Conservation (phyloP, 1,140 invertebrate species). For the Aphaenogaster rudis region DNA sequence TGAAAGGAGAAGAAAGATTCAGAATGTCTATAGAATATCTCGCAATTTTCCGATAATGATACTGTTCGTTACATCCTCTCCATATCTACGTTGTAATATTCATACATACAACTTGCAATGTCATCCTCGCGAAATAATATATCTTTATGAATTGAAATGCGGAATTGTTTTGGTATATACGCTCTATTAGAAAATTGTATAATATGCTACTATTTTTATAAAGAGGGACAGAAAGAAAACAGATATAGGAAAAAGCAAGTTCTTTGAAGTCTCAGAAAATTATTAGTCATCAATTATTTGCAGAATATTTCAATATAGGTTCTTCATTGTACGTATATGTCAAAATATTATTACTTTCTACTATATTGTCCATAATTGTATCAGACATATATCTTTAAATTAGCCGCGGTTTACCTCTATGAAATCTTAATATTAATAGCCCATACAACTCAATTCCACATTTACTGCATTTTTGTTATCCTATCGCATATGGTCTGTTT, state of each 20-base stretch:
- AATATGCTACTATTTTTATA: not conserved
- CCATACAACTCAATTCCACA: not conserved
- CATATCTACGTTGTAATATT: not conserved
- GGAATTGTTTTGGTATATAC: not conserved
- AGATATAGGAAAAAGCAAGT: not conserved
- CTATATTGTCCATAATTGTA: not conserved
- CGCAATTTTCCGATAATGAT: not conserved
- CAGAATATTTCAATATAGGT: not conserved
- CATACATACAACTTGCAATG: not conserved
- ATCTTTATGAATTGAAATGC: slow-evolving; percentile 5
- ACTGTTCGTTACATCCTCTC: not conserved
- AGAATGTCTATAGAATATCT: slow-evolving; percentile 6
- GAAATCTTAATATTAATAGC: slow-evolving; percentile 8
- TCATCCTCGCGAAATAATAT: not conserved
- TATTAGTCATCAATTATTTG: not conserved
- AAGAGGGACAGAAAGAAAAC: not conserved
- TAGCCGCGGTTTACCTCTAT: slow-evolving; percentile 24
- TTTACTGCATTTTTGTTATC: not conserved
- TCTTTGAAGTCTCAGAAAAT: not conserved
- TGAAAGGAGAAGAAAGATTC: not conserved
- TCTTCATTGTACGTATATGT: not conserved
- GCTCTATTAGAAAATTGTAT: not conserved
- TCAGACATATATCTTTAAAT: not conserved
- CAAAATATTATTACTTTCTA: not conserved
- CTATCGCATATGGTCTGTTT: not conserved